A percentile compares a stretch with the other conserved stretches of the same genome.
These are phyloP conservation scores for Ageneiosus marmoratus DNA, from an alignment of 2,113 vertebrate species.

Conservation along the genomic window DNA sequence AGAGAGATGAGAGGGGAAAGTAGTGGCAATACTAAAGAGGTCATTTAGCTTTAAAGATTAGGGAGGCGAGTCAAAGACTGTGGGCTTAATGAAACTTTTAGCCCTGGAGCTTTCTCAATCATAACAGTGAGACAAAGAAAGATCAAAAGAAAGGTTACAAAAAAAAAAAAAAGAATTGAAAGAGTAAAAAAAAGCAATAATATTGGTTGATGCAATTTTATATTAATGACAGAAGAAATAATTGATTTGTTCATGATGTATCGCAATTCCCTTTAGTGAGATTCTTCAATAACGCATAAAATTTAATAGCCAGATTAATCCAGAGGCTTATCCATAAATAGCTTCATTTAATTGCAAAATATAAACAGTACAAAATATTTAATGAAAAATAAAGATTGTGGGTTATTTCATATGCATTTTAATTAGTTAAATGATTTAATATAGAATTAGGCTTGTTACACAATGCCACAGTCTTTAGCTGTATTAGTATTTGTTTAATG, in stretches of 20 bases:
- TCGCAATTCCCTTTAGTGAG: background rate
- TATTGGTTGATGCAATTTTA: background rate
- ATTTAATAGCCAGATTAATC: background rate
- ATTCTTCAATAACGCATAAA: background rate
- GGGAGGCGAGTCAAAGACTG: background rate
- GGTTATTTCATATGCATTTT: background rate
- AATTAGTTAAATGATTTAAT: background rate
- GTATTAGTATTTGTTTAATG: background rate
- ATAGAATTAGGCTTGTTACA: background rate
- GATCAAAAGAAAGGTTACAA: slow-evolving; percentile 27
- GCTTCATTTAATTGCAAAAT: background rate
- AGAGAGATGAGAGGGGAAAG: background rate
- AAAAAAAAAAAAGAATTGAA: background rate
- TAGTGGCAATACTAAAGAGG: slow-evolving; percentile 30
- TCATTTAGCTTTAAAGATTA: slow-evolving; percentile 32
- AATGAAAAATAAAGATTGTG: background rate
- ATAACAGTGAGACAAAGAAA: slow-evolving; percentile 55
- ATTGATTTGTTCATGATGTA: background rate
- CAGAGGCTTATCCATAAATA: background rate
- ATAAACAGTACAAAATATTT: background rate
- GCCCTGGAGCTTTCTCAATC: slow-evolving; percentile 4
- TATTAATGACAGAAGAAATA: background rate
- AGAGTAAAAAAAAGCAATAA: background rate
- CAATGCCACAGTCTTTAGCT: background rate
- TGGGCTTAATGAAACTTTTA: slow-evolving; percentile 36